phyloP scores from a whole-genome alignment of 1,140 invertebrate species.

The Holotrichia oblita region DNA sequence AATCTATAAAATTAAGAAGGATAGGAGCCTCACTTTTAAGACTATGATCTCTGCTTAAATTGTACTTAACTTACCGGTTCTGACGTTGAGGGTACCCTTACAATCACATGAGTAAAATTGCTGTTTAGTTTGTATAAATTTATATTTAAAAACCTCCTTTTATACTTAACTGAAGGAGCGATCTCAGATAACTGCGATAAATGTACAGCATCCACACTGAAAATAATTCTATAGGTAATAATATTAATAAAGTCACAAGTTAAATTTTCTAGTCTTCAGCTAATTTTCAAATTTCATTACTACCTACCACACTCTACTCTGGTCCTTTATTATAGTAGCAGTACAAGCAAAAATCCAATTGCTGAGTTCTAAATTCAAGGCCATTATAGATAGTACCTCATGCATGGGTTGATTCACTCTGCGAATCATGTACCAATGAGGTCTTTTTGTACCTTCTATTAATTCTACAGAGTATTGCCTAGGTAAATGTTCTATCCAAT shows the following conservation, averaged over 20 bases:
- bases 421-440: constrained; percentile 70
- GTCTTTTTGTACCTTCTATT: constrained; percentile 52
- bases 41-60: no score
- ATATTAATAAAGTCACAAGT: no score
- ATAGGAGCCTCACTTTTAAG: no score
- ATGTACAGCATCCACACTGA: constrained; percentile 71
- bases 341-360: constrained; percentile 81
- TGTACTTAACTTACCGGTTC: constrained; percentile 69
- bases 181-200: constrained; percentile 71
- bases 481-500: constrained; percentile 64
- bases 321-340: constrained; percentile 63
- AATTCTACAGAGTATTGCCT: constrained; percentile 61
- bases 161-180: constrained; percentile 61
- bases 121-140: constrained; percentile 69
- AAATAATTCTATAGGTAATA: background rate
- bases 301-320: constrained; percentile 70
- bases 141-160: constrained; percentile 69
- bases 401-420: constrained; percentile 65
- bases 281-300: background rate
- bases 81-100: constrained; percentile 70
- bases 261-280: background rate
- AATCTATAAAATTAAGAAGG: constrained; percentile 63
- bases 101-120: constrained; percentile 74
- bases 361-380: constrained; percentile 69
- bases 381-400: constrained; percentile 67